Conservation (phyloP, 2,797 vertebrate species). For the Myripristis murdjan region DNA sequence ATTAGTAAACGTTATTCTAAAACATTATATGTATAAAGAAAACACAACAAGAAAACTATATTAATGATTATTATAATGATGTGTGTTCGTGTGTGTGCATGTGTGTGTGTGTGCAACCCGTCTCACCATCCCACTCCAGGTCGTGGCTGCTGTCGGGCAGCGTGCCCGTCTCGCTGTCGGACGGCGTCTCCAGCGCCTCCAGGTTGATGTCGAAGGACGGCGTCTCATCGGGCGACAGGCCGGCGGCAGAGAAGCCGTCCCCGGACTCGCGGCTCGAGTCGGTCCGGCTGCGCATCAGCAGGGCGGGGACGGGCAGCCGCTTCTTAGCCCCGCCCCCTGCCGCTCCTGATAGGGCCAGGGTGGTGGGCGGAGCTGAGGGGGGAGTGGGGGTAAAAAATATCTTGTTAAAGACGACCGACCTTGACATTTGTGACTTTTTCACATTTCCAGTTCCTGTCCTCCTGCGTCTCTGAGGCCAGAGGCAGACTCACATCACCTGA, state of each 20-base stretch:
- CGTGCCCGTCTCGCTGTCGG: conserved; percentile 87
- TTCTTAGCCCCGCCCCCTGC: conserved; percentile 75
- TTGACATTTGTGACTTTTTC: too few species aligned
- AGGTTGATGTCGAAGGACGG: conserved; percentile 85
- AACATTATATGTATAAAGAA: too few species aligned
- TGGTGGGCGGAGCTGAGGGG: conserved; percentile 76
- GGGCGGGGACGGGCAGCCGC: conserved; percentile 82
- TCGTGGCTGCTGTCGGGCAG: conserved; percentile 80
- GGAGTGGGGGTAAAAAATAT: background rate
- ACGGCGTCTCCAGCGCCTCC: conserved; percentile 89
- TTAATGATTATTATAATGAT: too few species aligned
- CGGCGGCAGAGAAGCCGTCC: conserved; percentile 50
- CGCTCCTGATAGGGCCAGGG: conserved; percentile 79
- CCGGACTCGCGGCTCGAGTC: conserved; percentile 59
- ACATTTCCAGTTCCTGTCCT: too few species aligned
- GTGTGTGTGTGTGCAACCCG: too few species aligned
- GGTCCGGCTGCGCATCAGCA: conserved; percentile 76
- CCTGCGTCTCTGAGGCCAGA: too few species aligned
- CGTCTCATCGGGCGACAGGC: conserved; percentile 64
- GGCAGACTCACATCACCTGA: too few species aligned
- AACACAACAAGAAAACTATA: too few species aligned
- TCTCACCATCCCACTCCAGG: conserved; percentile 90
- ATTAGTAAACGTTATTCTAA: too few species aligned
- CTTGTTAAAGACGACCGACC: background rate
- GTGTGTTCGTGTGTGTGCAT: background rate